These are phyloP conservation scores for Molossus alvarezi DNA, from an alignment of 2,797 vertebrate species.

Conservation along the genomic window DNA sequence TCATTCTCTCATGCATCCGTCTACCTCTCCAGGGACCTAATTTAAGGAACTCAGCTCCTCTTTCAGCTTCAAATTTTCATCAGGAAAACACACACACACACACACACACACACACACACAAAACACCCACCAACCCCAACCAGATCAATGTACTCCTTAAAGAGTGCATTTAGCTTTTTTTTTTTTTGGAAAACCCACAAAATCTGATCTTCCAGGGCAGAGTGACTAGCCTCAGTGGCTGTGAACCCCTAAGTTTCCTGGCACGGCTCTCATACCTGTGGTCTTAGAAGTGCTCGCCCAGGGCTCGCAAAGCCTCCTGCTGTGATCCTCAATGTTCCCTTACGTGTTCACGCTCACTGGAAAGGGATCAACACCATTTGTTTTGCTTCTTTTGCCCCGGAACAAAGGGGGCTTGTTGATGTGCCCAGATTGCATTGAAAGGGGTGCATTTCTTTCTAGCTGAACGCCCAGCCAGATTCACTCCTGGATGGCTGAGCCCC, in stretches of 20 bases:
- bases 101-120: not conserved
- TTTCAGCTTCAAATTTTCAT: slow-evolving; percentile 39
- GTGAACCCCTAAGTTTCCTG: not conserved
- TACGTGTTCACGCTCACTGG: slow-evolving; percentile 8
- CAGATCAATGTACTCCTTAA: not conserved
- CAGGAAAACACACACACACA: not conserved
- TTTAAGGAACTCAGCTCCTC: slow-evolving; percentile 26
- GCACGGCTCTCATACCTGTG: not conserved
- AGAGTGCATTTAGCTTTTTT: not conserved
- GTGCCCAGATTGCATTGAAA: not conserved
- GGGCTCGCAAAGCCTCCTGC: not conserved
- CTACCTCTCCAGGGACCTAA: slow-evolving; percentile 57
- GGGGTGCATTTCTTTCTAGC: not conserved
- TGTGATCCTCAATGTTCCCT: not conserved
- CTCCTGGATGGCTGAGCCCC: slow-evolving; percentile 17
- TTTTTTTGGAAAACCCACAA: not conserved
- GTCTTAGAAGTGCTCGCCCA: not conserved
- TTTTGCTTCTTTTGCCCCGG: slow-evolving; percentile 63
- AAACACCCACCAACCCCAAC: not conserved
- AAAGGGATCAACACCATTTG: slow-evolving; percentile 66
- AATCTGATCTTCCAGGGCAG: not conserved
- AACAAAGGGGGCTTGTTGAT: slow-evolving; percentile 81
- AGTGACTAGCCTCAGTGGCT: not conserved
- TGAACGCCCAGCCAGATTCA: not conserved
- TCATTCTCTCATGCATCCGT: not conserved